Conservation (phyloP, 2,113 vertebrate species). For the Brienomyrus longianalis region DNA sequence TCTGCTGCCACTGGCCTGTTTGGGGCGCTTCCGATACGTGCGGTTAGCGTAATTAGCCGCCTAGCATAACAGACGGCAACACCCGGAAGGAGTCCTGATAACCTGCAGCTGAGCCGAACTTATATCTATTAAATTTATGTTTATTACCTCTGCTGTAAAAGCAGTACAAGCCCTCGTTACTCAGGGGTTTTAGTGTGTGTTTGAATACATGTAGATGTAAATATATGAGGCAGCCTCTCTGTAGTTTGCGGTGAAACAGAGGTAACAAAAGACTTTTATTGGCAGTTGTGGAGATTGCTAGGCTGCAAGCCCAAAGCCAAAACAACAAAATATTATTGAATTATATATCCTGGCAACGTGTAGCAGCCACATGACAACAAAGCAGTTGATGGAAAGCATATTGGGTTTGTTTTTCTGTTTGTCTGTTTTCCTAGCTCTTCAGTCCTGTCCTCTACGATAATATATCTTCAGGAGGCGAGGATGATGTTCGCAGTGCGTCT, state of each 20-base stretch:
- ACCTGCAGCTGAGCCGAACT: not conserved
- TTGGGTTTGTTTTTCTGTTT: not conserved
- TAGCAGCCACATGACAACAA: not conserved
- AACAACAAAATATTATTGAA: slow-evolving; percentile 19
- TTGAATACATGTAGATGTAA: not conserved
- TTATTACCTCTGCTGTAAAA: not conserved
- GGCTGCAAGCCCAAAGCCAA: slow-evolving; percentile 15
- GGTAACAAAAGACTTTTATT: not conserved
- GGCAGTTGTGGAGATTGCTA: not conserved
- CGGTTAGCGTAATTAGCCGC: not conserved
- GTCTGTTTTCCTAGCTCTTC: not conserved
- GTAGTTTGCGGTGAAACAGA: not conserved
- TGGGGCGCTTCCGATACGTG: not conserved
- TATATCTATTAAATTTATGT: not conserved
- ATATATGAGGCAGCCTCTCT: not conserved
- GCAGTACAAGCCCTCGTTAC: not conserved
- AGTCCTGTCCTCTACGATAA: not conserved
- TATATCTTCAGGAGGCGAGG: not conserved
- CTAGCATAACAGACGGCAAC: not conserved
- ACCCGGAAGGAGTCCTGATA: not conserved
- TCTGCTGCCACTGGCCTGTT: not conserved
- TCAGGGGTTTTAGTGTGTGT: not conserved
- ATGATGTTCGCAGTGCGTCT: not conserved
- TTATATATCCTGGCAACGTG: not conserved
- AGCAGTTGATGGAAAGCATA: slow-evolving; percentile 1